phyloP scores from a whole-genome alignment of 2,113 vertebrate species.

The Fulmarus glacialis region DNA sequence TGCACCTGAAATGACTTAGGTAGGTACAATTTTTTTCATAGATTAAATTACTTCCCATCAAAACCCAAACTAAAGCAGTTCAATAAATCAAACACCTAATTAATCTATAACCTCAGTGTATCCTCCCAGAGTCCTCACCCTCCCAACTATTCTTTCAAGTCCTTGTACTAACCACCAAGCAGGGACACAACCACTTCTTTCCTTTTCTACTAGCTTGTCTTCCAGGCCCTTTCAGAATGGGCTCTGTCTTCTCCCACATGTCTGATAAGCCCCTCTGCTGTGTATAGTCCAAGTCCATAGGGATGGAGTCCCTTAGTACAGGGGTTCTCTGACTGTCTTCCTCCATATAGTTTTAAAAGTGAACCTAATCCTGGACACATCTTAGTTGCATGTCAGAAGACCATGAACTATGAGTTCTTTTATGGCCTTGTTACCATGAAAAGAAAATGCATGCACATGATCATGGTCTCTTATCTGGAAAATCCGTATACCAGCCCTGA shows the following conservation, averaged over 20 bases:
- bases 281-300: fast-evolving
- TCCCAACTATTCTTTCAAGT: neutral
- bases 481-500: neutral
- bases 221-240: neutral
- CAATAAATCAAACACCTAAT: neutral
- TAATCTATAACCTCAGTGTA: fast-evolving
- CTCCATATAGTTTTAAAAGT: neutral
- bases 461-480: neutral
- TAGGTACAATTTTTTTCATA: neutral
- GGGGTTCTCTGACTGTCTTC: neutral
- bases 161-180: neutral
- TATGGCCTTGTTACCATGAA: neutral
- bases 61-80: neutral
- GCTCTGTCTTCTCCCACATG: neutral
- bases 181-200: fast-evolving
- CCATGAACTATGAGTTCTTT: neutral
- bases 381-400: neutral
- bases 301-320: neutral
- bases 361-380: fast-evolving
- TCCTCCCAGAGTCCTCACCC: neutral
- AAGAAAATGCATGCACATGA: neutral
- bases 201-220: neutral
- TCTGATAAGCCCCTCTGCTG: neutral
- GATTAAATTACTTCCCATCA: neutral
- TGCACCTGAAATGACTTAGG: neutral